phyloP scores from a whole-genome alignment of 2,797 vertebrate genomes.

The Salmo trutta region DNA sequence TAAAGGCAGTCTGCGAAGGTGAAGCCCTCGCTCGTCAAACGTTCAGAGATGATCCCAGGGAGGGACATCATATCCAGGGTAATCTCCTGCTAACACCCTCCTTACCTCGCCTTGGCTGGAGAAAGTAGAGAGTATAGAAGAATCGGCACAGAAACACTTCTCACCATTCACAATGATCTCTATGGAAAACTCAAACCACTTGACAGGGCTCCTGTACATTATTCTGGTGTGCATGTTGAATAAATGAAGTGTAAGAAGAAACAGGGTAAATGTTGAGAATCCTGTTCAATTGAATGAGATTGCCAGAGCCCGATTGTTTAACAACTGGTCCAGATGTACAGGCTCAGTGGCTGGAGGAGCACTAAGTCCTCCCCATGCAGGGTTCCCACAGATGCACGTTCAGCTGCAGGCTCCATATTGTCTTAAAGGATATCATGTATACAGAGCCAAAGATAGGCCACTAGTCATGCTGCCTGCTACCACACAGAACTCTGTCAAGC shows the following conservation, averaged over 20 bases:
- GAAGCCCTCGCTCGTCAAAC: constrained; percentile 68
- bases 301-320: neutral
- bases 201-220: neutral
- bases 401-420: neutral
- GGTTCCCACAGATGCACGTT: neutral
- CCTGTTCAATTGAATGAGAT: neutral
- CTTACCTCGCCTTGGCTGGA: constrained; percentile 29
- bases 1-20: constrained; percentile 60
- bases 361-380: neutral
- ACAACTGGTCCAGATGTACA: neutral
- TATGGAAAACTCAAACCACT: neutral
- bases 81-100: constrained; percentile 60
- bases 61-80: constrained; percentile 71
- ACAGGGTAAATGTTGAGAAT: neutral
- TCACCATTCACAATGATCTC: neutral
- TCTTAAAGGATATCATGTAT: neutral
- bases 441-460: neutral
- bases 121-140: constrained; percentile 24
- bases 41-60: constrained; percentile 70
- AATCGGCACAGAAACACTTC: constrained; percentile 36
- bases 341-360: neutral
- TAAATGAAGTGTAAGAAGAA: neutral
- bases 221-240: neutral
- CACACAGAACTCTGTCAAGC: neutral
- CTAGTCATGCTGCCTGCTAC: neutral